Evolutionary conservation across 2,113 vertebrate genomes (phyloP), one percentile per base, ranked within the genome.

Genomic region (Cyrtonyx montezumae): DNA sequence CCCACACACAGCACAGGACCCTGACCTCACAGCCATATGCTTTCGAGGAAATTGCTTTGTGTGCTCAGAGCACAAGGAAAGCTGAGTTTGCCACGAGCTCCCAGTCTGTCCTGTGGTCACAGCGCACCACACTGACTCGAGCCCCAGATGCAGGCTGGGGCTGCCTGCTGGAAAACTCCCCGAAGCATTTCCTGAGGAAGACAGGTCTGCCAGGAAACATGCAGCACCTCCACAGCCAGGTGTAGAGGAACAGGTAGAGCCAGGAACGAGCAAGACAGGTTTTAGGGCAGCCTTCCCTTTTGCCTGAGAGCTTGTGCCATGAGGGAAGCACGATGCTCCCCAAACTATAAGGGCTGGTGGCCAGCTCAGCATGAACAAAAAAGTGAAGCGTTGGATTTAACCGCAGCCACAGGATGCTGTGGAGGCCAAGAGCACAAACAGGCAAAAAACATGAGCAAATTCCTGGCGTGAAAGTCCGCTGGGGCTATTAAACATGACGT

Each of bases 121-220:
- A 0, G 51, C 1, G 8, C 37, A 78, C 37, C 32, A 30, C 66
- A 92, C 28, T 7, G 3, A 2, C 10, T 30, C 22, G 13, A 80
- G 51, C 7, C 66, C 11, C 4, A 26, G 17, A 46, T 1, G 4
- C 0, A 1, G 42, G 6, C 16, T 28, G 19, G 26, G 28, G 40
- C 30, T 20, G 2, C 28, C 34, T 66, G 36, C 37, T 36, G 79
- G 36, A 90, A 87, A 69, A 32, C 59, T 42, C 81, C 22, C 67
- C 43, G 70, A 43, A 4, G 21, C 68, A 65, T 36, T 40, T 49
- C 63, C 63, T 2, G 1, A 42, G 81, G 76, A 51, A 58, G 46
- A 65, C 34, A 28, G 61, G 61, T 28, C 61, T 40, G 9, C 26
- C 32, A 18, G 17, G 45, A 8, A 8, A 43, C 75, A 17, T 16